A percentile compares a stretch with the other conserved stretches of the same genome.
Conservation (phyloP, 2,888 invertebrate genomes). For the Germaria angustata region DNA sequence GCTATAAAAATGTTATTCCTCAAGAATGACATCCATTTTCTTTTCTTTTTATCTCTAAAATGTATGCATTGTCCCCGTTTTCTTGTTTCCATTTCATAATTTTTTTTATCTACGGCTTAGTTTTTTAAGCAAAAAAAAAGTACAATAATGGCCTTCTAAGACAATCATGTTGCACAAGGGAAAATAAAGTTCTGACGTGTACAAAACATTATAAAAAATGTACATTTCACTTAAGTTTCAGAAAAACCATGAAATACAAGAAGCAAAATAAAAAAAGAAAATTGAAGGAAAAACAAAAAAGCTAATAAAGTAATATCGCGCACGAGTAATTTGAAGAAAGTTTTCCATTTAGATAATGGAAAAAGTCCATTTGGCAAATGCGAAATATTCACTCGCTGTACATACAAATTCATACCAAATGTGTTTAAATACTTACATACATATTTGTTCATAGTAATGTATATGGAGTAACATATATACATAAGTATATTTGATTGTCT, state of each 20-base stretch:
- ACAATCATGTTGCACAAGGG: background rate
- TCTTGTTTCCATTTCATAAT: background rate
- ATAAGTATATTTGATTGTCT: background rate
- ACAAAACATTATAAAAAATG: background rate
- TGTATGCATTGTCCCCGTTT: too few relatives aligned
- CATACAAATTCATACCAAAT: slow-evolving; percentile 41
- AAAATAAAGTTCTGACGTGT: slow-evolving; percentile 39
- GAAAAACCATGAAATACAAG: background rate
- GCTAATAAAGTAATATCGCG: slow-evolving; percentile 77
- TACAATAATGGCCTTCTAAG: background rate
- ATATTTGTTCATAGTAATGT: background rate
- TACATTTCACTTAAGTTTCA: slow-evolving; percentile 1
- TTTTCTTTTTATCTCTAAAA: too few relatives aligned
- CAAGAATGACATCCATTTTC: too few relatives aligned
- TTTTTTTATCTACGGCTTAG: background rate
- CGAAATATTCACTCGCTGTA: slow-evolving; percentile 40
- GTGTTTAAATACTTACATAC: background rate
- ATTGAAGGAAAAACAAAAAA: slow-evolving; percentile 55
- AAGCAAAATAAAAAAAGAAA: background rate
- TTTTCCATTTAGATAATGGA: slow-evolving; percentile 79
- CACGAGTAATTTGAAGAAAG: slow-evolving; percentile 74
- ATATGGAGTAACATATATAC: background rate
- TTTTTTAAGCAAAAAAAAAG: background rate
- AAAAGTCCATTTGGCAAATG: slow-evolving; percentile 76
- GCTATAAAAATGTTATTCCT: too few relatives aligned